Percentiles rank a stretch among this genome's conserved stretches.
Conservation (phyloP, 2,888 invertebrate genomes). For the Hirtodrosophila confusa region DNA sequence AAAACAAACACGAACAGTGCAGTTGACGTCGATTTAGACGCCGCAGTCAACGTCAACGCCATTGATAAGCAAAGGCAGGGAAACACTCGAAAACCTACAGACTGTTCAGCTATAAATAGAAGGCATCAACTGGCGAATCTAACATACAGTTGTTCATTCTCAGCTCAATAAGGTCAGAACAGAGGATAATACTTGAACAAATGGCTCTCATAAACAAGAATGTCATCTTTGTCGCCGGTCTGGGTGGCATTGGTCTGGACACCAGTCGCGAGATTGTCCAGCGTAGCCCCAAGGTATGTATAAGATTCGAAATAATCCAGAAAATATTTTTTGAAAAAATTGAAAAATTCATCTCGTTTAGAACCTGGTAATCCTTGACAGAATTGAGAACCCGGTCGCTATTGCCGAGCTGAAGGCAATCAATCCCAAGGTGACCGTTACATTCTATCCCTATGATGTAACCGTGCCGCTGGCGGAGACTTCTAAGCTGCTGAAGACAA, state of each 20-base stretch:
- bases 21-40: background rate
- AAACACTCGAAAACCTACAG: conserved; percentile 6
- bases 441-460: conserved; percentile 72
- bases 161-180: conserved; percentile 34
- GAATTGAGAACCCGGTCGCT: conserved; percentile 61
- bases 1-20: conserved; percentile 10
- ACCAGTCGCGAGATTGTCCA: conserved; percentile 69
- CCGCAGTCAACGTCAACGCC: background rate
- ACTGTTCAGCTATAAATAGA: conserved; percentile 55
- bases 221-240: conserved; percentile 76
- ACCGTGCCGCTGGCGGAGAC: conserved; percentile 66
- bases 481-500: conserved; percentile 67
- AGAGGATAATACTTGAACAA: conserved; percentile 5
- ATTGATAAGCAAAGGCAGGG: conserved; percentile 35
- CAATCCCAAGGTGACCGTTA: conserved; percentile 61
- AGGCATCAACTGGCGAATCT: conserved; percentile 3
- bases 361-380: conserved; percentile 78
- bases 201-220: conserved; percentile 74
- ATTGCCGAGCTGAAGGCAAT: conserved; percentile 62
- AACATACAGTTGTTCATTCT: conserved; percentile 31
- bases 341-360: conserved; percentile 18
- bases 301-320: too few relatives aligned
- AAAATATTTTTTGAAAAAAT: background rate
- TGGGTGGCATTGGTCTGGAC: conserved; percentile 80
- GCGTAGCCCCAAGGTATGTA: conserved; percentile 54